Conservation (phyloP, 2,113 vertebrate species). For the Guaruba guarouba region DNA sequence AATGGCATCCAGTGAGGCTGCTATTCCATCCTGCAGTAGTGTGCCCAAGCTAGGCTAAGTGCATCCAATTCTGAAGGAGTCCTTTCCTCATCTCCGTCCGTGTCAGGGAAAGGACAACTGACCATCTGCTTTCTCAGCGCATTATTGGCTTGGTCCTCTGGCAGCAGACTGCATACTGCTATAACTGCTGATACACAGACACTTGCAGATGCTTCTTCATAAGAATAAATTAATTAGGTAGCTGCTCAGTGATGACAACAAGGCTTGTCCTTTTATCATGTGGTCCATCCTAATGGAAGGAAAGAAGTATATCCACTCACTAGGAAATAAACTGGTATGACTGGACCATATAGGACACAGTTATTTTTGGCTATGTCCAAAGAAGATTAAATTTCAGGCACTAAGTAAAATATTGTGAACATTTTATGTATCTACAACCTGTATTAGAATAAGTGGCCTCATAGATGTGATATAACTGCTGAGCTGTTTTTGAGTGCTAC, state of each 20-base stretch:
- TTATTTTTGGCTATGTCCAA: not conserved
- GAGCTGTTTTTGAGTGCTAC: not conserved
- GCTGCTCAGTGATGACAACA: not conserved
- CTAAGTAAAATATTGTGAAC: not conserved
- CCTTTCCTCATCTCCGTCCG: not conserved
- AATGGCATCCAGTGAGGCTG: not conserved
- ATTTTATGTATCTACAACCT: not conserved
- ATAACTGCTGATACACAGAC: not conserved
- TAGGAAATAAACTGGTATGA: not conserved
- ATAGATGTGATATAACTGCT: not conserved
- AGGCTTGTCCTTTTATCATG: not conserved
- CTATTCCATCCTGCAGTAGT: not conserved
- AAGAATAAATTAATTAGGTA: not conserved
- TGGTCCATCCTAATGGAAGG: not conserved
- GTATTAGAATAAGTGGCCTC: not conserved
- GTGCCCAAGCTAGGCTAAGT: not conserved
- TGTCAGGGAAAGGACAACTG: not conserved
- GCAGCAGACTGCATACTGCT: not conserved
- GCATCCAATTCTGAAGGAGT: not conserved
- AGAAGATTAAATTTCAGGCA: not conserved
- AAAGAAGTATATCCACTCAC: not conserved
- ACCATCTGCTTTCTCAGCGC: not conserved
- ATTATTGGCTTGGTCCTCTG: not conserved
- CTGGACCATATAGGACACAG: not conserved
- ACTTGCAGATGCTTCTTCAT: not conserved